These are phyloP conservation scores for Cephus pulcher DNA, from an alignment of 2,888 invertebrate genomes.

Conservation along the genomic window DNA sequence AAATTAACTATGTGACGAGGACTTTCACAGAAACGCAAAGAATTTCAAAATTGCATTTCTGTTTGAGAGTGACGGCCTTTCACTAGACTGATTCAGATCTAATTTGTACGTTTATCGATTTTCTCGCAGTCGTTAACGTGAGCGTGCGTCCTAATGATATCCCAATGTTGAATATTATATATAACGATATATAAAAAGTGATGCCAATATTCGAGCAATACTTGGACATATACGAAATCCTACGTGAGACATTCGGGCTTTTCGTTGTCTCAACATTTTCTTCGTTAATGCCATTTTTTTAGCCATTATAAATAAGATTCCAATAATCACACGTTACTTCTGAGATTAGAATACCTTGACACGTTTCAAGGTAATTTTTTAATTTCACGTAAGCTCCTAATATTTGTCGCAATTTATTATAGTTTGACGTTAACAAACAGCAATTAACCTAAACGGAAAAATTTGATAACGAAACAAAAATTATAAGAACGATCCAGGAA, in stretches of 20 bases:
- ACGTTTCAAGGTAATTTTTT: constrained; percentile 14
- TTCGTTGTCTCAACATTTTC: not conserved
- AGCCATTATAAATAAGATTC: constrained; percentile 2
- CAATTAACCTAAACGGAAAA: constrained; percentile 16
- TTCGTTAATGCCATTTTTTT: not conserved
- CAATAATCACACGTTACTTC: not conserved
- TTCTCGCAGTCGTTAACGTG: constrained; percentile 8
- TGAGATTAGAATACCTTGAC: constrained; percentile 19
- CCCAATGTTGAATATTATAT: constrained; percentile 1
- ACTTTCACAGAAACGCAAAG: not conserved
- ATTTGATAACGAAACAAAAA: not conserved
- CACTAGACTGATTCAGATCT: constrained; percentile 24
- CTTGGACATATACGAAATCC: constrained; percentile 9
- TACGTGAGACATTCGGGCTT: constrained; percentile 10
- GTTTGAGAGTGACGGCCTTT: constrained; percentile 4
- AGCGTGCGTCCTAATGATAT: not conserved
- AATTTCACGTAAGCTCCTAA: constrained; percentile 4
- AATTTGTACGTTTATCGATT: constrained; percentile 7
- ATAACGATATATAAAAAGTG: constrained; percentile 8
- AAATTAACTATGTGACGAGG: not conserved
- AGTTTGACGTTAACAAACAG: constrained; percentile 6
- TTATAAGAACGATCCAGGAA: constrained; percentile 19
- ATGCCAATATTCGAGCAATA: constrained; percentile 25
- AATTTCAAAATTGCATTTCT: constrained; percentile 6
- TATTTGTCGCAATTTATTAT: constrained; percentile 14